Conservation (phyloP, 2,888 invertebrate genomes). For the Pheosia gnoma region DNA sequence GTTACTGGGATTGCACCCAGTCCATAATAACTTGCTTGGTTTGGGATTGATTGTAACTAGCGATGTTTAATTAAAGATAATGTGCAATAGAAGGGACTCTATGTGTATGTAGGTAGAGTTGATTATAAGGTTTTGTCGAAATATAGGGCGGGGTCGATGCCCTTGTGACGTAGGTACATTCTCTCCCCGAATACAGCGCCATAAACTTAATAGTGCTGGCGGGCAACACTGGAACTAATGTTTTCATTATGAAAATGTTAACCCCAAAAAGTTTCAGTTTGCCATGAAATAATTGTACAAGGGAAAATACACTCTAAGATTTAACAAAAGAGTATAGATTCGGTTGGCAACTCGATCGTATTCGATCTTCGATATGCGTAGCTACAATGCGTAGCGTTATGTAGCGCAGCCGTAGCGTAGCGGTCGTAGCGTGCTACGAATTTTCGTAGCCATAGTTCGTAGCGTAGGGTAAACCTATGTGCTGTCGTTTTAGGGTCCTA, state of each 20-base stretch:
- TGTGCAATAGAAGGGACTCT: background rate
- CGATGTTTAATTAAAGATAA: background rate
- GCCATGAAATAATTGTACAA: too few relatives aligned
- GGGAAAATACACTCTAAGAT: background rate
- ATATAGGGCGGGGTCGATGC: slow-evolving; percentile 1
- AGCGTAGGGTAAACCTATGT: background rate
- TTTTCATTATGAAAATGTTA: background rate
- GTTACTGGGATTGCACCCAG: background rate
- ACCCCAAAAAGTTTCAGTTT: background rate
- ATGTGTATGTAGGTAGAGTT: background rate
- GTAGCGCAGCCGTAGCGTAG: background rate
- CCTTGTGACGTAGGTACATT: background rate
- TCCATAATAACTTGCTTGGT: background rate
- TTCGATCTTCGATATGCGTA: background rate
- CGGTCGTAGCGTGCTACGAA: background rate
- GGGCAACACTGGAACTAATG: background rate
- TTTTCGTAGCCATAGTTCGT: background rate
- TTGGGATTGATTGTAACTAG: background rate
- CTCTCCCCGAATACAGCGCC: background rate
- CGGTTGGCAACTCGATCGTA: background rate
- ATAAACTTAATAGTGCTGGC: background rate
- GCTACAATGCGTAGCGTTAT: background rate
- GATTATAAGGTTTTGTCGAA: background rate
- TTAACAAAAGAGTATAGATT: background rate
- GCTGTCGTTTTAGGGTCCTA: too few relatives aligned